Evolutionary conservation across 2,797 vertebrate genomes (phyloP).

Genomic region (Pipistrellus pygmaeus): DNA sequence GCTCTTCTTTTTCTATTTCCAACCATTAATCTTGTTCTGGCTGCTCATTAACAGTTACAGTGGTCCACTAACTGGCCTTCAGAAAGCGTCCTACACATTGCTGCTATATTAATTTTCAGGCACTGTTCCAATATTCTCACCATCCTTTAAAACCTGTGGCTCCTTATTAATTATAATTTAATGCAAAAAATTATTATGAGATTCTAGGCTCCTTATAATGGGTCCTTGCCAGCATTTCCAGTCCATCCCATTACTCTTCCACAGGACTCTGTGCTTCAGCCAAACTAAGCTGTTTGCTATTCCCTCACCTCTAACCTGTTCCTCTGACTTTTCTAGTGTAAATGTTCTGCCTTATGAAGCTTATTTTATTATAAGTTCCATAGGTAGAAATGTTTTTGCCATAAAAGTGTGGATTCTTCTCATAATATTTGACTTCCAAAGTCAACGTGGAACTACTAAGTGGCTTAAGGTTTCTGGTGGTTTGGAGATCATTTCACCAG

Average conservation of each 20-base stretch:
- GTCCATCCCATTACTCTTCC: background rate
- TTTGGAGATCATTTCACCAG: background rate
- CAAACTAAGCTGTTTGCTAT: background rate
- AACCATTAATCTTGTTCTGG: conserved; percentile 32
- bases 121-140: background rate
- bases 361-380: background rate
- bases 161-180: background rate
- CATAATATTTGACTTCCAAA: background rate
- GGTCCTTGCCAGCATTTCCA: background rate
- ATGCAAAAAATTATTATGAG: conserved; percentile 11
- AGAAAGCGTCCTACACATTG: background rate
- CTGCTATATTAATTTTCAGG: background rate
- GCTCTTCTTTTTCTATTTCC: conserved; percentile 33
- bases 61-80: background rate
- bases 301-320: background rate
- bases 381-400: background rate
- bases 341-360: background rate
- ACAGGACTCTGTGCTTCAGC: background rate
- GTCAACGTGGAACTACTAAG: background rate
- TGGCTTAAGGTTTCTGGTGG: background rate
- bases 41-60: background rate
- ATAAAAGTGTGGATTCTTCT: background rate
- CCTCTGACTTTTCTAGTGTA: background rate
- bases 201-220: background rate
- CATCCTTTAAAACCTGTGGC: background rate